A percentile compares a stretch with the other conserved stretches of the same genome.
These are phyloP conservation scores for Phaethornis superciliosus DNA, from an alignment of 2,113 vertebrate genomes.

Conservation along the genomic window DNA sequence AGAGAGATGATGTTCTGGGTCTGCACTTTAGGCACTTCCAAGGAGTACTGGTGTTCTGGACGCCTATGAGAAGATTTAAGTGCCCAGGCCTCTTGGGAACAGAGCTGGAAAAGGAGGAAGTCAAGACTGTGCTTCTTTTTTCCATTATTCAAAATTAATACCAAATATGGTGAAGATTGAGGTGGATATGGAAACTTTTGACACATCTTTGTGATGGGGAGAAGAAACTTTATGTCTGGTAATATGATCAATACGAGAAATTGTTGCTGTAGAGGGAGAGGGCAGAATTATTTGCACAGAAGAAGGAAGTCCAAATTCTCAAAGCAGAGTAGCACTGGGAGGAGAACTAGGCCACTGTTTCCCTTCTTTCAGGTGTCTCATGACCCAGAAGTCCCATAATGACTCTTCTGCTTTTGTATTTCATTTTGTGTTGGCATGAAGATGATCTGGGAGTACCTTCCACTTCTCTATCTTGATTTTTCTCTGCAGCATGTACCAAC, in stretches of 20 bases:
- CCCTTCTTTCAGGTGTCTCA: rapidly evolving
- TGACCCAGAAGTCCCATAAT: neutral
- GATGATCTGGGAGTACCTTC: neutral
- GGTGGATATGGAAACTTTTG: neutral
- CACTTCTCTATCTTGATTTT: neutral
- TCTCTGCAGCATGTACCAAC: neutral
- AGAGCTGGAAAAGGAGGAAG: neutral
- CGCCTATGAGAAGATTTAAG: neutral
- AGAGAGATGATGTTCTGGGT: neutral
- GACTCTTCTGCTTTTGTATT: neutral
- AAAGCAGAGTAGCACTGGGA: neutral
- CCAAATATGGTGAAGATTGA: neutral
- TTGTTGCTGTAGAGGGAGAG: neutral
- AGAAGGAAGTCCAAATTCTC: neutral
- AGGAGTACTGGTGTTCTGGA: neutral
- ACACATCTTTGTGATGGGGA: neutral
- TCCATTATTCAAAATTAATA: neutral
- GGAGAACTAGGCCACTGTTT: neutral
- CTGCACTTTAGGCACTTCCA: neutral
- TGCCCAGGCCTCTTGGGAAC: neutral
- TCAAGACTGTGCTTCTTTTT: rapidly evolving
- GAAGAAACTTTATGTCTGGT: neutral
- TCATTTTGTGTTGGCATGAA: neutral
- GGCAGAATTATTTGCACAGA: neutral
- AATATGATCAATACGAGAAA: neutral